Percentiles rank a stretch among this genome's conserved stretches.
Conservation (phyloP, 1,140 invertebrate genomes). For the Platyscapa corneri region DNA sequence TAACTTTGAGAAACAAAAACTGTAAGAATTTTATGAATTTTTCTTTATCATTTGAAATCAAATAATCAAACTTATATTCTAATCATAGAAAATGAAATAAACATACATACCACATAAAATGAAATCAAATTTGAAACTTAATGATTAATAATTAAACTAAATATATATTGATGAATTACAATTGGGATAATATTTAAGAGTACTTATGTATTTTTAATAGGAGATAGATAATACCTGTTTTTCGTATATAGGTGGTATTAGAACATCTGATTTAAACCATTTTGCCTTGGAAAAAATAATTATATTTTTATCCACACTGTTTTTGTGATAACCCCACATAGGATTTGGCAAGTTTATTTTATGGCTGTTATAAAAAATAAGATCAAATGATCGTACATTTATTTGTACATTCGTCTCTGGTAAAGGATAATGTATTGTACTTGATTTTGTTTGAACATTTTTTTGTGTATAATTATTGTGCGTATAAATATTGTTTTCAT, state of each 20-base stretch:
- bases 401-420: conserved; percentile 40
- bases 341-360: conserved; percentile 44
- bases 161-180: too few species aligned
- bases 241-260: conserved; percentile 45
- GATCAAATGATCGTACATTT: conserved; percentile 37
- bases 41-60: too few species aligned
- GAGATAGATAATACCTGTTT: conserved; percentile 30
- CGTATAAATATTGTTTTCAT: not conserved
- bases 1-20: too few species aligned
- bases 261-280: conserved; percentile 41
- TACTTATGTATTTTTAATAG: too few species aligned
- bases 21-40: too few species aligned
- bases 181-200: too few species aligned
- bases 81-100: too few species aligned
- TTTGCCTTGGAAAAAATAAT: conserved; percentile 45
- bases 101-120: too few species aligned
- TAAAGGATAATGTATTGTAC: conserved; percentile 13
- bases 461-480: not conserved
- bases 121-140: too few species aligned
- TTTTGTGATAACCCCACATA: conserved; percentile 49
- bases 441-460: not conserved
- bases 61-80: too few species aligned
- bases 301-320: conserved; percentile 39
- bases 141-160: too few species aligned
- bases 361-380: conserved; percentile 43